These are phyloP conservation scores for Condylura cristata DNA, from an alignment of 2,113 vertebrate species.

Conservation along the genomic window DNA sequence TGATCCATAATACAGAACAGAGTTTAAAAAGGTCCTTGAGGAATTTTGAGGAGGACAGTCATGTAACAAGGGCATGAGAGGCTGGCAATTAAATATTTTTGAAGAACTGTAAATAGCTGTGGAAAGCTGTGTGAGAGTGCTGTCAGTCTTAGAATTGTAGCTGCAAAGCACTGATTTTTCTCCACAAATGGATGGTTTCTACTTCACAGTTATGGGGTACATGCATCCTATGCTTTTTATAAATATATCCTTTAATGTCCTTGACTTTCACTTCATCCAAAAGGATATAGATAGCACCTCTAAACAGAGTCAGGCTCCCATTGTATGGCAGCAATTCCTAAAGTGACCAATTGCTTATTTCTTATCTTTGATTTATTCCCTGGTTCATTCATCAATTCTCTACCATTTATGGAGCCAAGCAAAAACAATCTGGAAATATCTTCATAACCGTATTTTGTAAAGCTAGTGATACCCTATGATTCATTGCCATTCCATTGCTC, in stretches of 20 bases:
- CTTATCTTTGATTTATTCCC: not conserved
- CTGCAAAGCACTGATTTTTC: not conserved
- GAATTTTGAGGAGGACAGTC: constrained; percentile 58
- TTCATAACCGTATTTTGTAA: not conserved
- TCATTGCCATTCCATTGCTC: constrained; percentile 7
- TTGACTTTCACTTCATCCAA: not conserved
- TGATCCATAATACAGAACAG: constrained; percentile 22
- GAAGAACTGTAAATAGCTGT: constrained; percentile 51
- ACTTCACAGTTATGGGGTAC: not conserved
- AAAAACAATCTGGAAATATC: not conserved
- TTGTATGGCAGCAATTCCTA: not conserved
- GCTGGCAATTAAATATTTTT: constrained; percentile 60
- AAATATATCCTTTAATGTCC: not conserved
- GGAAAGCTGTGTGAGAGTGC: not conserved
- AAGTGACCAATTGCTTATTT: constrained; percentile 2
- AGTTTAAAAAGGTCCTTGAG: constrained; percentile 72
- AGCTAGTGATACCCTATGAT: not conserved
- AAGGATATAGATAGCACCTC: constrained; percentile 1
- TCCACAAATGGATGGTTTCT: not conserved
- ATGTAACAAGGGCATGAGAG: constrained; percentile 63
- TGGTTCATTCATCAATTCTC: constrained; percentile 14
- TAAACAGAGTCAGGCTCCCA: not conserved
- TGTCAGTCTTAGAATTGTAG: not conserved
- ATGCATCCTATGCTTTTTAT: not conserved
- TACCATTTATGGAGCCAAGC: not conserved